phyloP scores from a whole-genome alignment of 2,888 invertebrate species.

The Macrosiphum euphorbiae region DNA sequence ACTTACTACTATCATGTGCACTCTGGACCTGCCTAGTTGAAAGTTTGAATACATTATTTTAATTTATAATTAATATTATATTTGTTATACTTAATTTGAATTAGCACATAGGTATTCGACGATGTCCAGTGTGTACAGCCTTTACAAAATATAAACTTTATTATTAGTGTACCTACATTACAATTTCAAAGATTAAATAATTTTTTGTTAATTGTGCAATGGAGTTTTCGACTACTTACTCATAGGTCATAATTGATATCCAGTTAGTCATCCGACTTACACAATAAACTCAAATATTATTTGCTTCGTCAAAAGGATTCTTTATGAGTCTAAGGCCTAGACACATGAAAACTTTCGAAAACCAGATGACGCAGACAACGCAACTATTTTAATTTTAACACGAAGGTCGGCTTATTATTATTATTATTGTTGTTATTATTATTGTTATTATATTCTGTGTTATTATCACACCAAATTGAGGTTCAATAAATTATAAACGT shows the following conservation, averaged over 20 bases:
- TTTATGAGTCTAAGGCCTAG: not conserved
- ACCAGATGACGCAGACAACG: not conserved
- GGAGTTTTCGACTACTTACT: not conserved
- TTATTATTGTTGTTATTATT: not conserved
- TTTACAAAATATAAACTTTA: too few relatives aligned
- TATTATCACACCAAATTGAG: not conserved
- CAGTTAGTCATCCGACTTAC: not conserved
- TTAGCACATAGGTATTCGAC: too few relatives aligned
- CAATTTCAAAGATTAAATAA: not conserved
- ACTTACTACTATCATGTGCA: too few relatives aligned
- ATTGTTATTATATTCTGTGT: too few relatives aligned
- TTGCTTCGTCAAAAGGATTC: not conserved
- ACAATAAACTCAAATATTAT: not conserved
- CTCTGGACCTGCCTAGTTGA: too few relatives aligned
- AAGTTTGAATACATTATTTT: too few relatives aligned
- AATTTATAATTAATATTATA: too few relatives aligned
- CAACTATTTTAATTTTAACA: not conserved
- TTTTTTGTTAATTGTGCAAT: not conserved
- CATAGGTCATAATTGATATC: not conserved
- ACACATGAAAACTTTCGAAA: not conserved
- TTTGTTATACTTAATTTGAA: too few relatives aligned
- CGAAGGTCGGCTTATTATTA: not conserved
- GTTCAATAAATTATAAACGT: not conserved
- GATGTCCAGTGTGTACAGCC: too few relatives aligned
- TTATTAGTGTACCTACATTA: not conserved